Base-by-base conservation (phyloP, 2,113 vertebrate species). In the Tonatia bakeri region DNA sequence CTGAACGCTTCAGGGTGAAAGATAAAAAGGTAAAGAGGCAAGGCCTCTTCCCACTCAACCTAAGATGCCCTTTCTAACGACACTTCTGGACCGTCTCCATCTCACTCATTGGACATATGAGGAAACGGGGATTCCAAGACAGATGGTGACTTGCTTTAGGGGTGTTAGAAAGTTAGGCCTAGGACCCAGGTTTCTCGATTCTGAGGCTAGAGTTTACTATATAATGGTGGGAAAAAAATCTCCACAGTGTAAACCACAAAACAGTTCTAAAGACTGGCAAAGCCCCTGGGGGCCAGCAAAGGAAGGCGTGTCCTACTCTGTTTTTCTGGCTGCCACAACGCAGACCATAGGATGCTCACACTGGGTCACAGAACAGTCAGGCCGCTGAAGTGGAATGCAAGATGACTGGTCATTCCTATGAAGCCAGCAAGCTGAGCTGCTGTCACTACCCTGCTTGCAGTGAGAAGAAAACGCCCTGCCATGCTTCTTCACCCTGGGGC, bases 1-100 rank as follows among this genome's bases (percentile, higher is more conserved):
- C 61, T 90, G 65, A 94, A 70, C 33, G 45, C 80, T 73, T 20
- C 22, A 61, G 69, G 90, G 65, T 56, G 38, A 79, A 52, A 61
- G 94, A 88, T 59, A 87, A 80, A 83, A 61, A 93, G 82, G 90
- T 16, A 94, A 76, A 75, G 75, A 52, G 47, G 38, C 43, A 36
- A 59, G 47, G 31, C 7, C 3, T 40, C 54, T 67, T 14, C 54
- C 26, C 50, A 13, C 81, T 69, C 76, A 59, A 47, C 45, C 12
- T 4, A 0, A 40, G 88, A 26, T 22, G 24, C 33, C 40, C 81
- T 50, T 43, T 36, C 33, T 65, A 20, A 64, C n/a, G 87, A 22
- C 1, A 45, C 31, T 28, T 75, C n/a, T 14, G 45, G 31, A 31
- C 45, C 7, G 36, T 67, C 47, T 59, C 47, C 43, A n/a, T 26